These are phyloP conservation scores for Laticauda colubrina DNA, from an alignment of 2,113 vertebrate genomes.

Conservation along the genomic window DNA sequence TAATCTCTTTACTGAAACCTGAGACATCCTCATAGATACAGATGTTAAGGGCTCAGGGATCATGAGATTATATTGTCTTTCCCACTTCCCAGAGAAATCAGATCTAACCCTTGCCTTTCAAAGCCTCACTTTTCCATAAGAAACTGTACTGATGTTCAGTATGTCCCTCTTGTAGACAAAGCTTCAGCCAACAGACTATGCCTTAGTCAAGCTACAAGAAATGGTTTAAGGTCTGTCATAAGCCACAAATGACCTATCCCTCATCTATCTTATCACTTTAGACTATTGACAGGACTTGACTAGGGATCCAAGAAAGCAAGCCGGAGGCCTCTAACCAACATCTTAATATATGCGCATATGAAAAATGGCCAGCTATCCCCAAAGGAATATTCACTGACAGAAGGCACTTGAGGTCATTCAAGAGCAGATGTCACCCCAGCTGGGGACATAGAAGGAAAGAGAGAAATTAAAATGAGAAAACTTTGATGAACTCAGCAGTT, in stretches of 20 bases:
- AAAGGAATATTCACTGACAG: conserved; percentile 56
- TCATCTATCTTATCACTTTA: conserved; percentile 60
- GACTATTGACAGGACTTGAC: conserved; percentile 46
- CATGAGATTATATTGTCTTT: not conserved
- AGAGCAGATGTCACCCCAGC: conserved; percentile 71
- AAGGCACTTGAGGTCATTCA: conserved; percentile 66
- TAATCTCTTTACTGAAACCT: not conserved
- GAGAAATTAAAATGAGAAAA: conserved; percentile 53
- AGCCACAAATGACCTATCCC: not conserved
- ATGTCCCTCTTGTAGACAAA: not conserved
- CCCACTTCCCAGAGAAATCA: not conserved
- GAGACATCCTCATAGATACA: not conserved
- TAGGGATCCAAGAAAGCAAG: conserved; percentile 58
- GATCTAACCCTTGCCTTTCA: not conserved
- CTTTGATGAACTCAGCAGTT: conserved; percentile 60
- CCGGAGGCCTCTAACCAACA: conserved; percentile 55
- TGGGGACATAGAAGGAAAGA: conserved; percentile 63
- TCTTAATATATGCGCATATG: conserved; percentile 67
- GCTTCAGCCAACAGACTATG: not conserved
- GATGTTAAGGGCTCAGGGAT: not conserved
- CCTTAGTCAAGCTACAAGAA: not conserved
- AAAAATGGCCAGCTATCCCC: conserved; percentile 52
- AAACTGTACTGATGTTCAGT: not conserved
- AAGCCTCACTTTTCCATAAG: not conserved
- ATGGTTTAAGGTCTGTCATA: not conserved